Base-by-base conservation (phyloP, 2,888 invertebrate species). In the Cataglyphis cursor region DNA sequence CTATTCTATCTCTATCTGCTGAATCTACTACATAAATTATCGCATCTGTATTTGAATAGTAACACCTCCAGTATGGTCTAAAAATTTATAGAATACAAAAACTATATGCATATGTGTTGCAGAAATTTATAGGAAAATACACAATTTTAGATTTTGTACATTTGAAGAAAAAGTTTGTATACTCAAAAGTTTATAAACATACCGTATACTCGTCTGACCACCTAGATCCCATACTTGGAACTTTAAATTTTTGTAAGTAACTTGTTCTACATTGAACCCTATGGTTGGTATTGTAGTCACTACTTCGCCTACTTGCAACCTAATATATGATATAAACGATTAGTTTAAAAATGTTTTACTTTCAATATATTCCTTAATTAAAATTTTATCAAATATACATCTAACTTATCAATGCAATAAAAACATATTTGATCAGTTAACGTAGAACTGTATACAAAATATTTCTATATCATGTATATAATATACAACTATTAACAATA, bases 1-100 rank as follows among this genome's bases (percentile, higher is more conserved):
- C 99, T 96, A 99, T 99, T 96, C 99, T 96, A 96, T 99, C 99
- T 95, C 98, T 97, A 95, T 99, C 99, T 81, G 99, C 99, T 68
- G 99, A 99, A 95, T 99, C 99, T 73, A 99, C 99, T 78, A 99
- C 99, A 96, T 99, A 99, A 93, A 99, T 99, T 93, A 99, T 99
- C 94, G 99, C 99, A 96, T 99, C 99, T 94, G 99, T 99, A 96
- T 99, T 99, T 91, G 99, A 99, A 95, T 99, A 99, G 95, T 99
- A 99, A 96, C 99, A 99, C 95, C 99, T 96, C 99, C 99, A 99
- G 95, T 99, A 99, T 0, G 99, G 99, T 96, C 99, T 99, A 95
- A 83, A 6, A 4, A n/a, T 44, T 44, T n/a, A 48, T 41, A 18
- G 44, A 38, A 21, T 68, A 51, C 5, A n/a, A n/a, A 51, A 31